Conservation (phyloP, 2,797 vertebrate species). For the Setipinna tenuifilis region DNA sequence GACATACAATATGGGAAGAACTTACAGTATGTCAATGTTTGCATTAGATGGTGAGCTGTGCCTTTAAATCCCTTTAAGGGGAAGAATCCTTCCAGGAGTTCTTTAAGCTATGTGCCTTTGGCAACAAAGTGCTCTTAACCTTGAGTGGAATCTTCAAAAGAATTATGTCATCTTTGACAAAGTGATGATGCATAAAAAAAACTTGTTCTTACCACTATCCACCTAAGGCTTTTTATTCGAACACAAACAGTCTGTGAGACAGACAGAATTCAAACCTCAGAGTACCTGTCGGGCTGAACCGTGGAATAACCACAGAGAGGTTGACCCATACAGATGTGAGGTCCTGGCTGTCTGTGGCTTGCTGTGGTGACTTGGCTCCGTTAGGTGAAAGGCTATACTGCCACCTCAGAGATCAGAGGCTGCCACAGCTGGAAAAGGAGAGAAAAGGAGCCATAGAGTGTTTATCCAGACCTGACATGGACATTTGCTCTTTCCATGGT, state of each 20-base stretch:
- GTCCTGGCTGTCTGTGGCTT: neutral
- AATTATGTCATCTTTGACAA: neutral
- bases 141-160: neutral
- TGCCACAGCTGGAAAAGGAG: neutral
- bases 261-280: neutral
- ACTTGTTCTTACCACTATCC: neutral
- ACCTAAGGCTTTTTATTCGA: neutral
- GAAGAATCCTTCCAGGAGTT: neutral
- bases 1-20: neutral
- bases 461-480: constrained; percentile 18
- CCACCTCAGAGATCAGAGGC: neutral
- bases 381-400: neutral
- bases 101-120: neutral
- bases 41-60: neutral
- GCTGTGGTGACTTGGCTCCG: neutral
- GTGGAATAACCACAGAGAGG: neutral
- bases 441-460: neutral
- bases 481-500: constrained; percentile 24
- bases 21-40: no score
- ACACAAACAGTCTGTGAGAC: neutral
- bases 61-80: neutral
- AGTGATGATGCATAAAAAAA: neutral
- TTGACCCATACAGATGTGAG: neutral
- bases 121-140: neutral
- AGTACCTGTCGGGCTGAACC: neutral